Conservation (phyloP, 2,888 invertebrate genomes). For the Anthophora plumipes region DNA sequence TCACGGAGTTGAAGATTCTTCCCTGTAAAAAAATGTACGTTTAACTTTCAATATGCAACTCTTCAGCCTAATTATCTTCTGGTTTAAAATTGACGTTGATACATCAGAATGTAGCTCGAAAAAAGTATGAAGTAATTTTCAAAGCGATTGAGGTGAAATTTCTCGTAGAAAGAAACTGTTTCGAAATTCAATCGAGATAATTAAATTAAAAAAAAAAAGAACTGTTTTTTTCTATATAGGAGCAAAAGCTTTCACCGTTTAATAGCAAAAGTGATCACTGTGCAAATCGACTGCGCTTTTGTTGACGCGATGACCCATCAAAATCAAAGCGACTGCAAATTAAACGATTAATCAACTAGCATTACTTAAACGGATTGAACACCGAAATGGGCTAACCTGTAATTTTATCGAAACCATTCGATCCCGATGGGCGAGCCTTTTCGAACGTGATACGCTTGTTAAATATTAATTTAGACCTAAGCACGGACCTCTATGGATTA, state of each 20-base stretch:
- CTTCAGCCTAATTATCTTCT: background rate
- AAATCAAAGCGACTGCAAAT: conserved; percentile 19
- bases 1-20: too few species aligned
- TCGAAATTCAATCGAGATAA: background rate
- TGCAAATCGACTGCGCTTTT: background rate
- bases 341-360: conserved; percentile 40
- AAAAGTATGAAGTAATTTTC: too few species aligned
- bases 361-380: conserved; percentile 24
- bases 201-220: background rate
- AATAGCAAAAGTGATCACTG: background rate
- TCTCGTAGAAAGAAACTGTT: background rate
- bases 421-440: background rate
- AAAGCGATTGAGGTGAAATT: too few species aligned
- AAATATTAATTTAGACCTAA: conserved; percentile 24
- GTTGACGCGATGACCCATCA: background rate
- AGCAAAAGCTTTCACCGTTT: background rate
- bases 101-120: too few species aligned
- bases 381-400: background rate
- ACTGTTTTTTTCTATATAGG: background rate
- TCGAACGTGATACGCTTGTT: background rate
- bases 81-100: background rate
- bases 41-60: background rate
- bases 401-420: conserved; percentile 23
- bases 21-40: background rate
- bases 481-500: background rate